Base-by-base conservation (phyloP, 2,797 vertebrate species). In the Anguilla pacifica region DNA sequence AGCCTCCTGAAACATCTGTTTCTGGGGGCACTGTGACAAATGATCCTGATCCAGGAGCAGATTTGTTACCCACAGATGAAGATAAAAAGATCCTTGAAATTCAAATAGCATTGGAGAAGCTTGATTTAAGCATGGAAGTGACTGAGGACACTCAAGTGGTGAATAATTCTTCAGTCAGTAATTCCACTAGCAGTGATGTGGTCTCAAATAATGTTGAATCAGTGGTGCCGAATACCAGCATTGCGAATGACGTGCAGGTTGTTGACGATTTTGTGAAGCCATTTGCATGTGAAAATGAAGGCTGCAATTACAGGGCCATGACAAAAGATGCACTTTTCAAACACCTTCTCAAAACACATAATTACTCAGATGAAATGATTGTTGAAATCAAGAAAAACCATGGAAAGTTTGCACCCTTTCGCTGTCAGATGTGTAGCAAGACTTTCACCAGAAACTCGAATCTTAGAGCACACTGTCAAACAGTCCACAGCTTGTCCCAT, bases 381-480 rank as follows among this genome's bases (percentile, higher is more conserved):
- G 95, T 97, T 87, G 96, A 95, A 89, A 97, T 98, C 85, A 98
- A 98, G 93, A 99, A 98, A 88, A 96, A 96, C 89, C 97, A 97
- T 0, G 95, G 97, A 74, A 98, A 97, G 77, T 98, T 98, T 88
- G 97, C 98, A 35, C 98, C 98, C 0, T 99, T 98, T 92, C 97
- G 96, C 91, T 99, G 98, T 93, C 94, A 97, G 89, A 97, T 96
- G 87, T 99, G 98, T 91, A 95, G 93, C 59, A 99, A 99, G 95
- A 95, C 97, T 0, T 99, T 99, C 92, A 99, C 98, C 3, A 97
- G 98, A 59, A 99, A 99, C 94, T 99, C 98, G 35, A 99, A 99
- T 92, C 98, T 99, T 85, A 96, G 97, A 84, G 95, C 97, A n/a
- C 98, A 99, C 91, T 99, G 98, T 92, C 96, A 96, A 51, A 94